A percentile compares a stretch with the other conserved stretches of the same genome.
Conservation (phyloP, 1,140 invertebrate genomes). For the Magallana angulata region DNA sequence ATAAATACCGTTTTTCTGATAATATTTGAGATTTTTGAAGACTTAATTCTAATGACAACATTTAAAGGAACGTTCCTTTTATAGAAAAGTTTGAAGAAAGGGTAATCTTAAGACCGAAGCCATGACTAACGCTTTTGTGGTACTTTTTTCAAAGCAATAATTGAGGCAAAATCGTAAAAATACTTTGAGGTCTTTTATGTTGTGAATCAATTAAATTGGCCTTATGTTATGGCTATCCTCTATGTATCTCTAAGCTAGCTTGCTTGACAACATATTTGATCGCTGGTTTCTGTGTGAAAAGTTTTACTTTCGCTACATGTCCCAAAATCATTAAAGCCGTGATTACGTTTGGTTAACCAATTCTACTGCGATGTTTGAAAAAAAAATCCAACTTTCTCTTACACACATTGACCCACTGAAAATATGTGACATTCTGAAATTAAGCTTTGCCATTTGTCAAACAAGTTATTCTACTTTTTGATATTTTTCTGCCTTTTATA, state of each 20-base stretch:
- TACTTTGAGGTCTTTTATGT: constrained; percentile 22
- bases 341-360: constrained; percentile 30
- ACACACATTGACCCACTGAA: constrained; percentile 21
- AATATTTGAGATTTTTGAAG: not conserved
- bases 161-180: constrained; percentile 13
- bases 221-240: not conserved
- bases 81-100: not conserved
- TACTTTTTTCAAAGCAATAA: not conserved
- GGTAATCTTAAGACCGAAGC: not conserved
- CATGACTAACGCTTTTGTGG: not conserved
- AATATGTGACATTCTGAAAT: not conserved
- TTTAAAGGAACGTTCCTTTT: not conserved
- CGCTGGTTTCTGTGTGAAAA: constrained; percentile 9
- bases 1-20: not conserved
- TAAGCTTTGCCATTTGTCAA: too few species aligned
- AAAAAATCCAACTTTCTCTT: not conserved
- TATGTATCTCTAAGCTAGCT: not conserved
- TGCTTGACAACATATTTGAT: constrained; percentile 22
- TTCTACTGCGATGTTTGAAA: not conserved
- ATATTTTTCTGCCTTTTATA: too few species aligned
- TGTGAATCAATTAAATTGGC: constrained; percentile 28
- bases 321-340: constrained; percentile 21
- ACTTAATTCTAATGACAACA: constrained; percentile 12
- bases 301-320: constrained; percentile 20
- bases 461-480: too few species aligned